Evolutionary conservation across 2,113 vertebrate genomes (phyloP), one percentile per base, ranked within the genome.

Genomic region (Sarotherodon lohbergeri): DNA sequence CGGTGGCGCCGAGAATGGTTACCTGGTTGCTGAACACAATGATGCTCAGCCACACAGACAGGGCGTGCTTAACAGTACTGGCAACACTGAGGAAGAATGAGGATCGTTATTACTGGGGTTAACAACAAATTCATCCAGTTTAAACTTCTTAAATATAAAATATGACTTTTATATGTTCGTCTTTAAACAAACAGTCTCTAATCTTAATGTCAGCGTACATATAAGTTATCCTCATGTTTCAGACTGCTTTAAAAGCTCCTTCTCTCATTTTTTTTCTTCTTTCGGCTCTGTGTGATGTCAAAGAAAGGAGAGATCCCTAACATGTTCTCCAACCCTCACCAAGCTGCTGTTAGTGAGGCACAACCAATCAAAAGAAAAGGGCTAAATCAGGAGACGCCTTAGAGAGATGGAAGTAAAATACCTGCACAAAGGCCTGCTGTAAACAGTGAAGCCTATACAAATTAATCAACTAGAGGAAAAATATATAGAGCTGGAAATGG

Each of bases 41-140:
- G 94, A 99, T 94, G 91, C 99, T 99, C 34, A 99, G 96, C 99
- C 98, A 99, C 73, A 99, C 97, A 2, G 98, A 99, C 90, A 99
- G 83, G 5, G 99, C 99, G 0, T 99, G 99, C 84, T 99, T 99
- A 90, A 98, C 98, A 0, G 98, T 99, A 88, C 99, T 99, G 84
- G 98, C 99, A 4, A 99, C 99, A 6, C 99, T 99, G 94, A 57
- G 57, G 87, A 50, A 29, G 41, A 81, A 83, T 0, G n/a, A 46
- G 7, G 7, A 46, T 8, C 27, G 34, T 55, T 55, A 54, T 5
- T 46, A 12, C 32, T n/a, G 9, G 12, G 3, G 34, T 24, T 17
- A n/a, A 32, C n/a, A 27, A 78, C 46, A 83, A 32, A 7, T 78
- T n/a, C 27, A 50, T 78, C 27, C 46, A 78, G 27, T 52, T 78